Conservation (phyloP, 2,888 invertebrate species). For the Macaria notata region DNA sequence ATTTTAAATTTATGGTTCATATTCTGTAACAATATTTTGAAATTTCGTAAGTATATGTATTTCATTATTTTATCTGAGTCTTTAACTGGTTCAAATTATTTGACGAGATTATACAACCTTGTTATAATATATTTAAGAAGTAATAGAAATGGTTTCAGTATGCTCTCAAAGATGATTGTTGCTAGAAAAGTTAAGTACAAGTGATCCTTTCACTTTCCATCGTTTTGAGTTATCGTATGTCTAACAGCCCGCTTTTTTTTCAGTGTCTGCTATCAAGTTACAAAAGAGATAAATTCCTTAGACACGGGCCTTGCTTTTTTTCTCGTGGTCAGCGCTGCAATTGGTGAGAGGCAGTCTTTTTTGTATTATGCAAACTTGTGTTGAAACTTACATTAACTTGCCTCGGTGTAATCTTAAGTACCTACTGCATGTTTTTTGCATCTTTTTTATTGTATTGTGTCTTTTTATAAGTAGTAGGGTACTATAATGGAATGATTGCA, state of each 20-base stretch:
- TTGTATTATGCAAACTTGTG: conserved; percentile 37
- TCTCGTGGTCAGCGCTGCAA: conserved; percentile 69
- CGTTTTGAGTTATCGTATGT: conserved; percentile 13
- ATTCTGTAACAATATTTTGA: no score
- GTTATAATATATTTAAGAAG: no score
- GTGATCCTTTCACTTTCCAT: conserved; percentile 15
- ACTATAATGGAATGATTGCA: no score
- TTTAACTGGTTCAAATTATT: no score
- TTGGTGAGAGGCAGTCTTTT: conserved; percentile 66
- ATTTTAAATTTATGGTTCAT: neutral
- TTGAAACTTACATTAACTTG: conserved; percentile 29
- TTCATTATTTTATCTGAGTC: no score
- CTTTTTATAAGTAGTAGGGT: no score
- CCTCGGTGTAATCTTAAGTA: conserved; percentile 3
- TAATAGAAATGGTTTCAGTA: no score
- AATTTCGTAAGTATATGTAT: no score
- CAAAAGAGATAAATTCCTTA: conserved; percentile 65
- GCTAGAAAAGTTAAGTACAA: no score
- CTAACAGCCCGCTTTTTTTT: conserved; percentile 40
- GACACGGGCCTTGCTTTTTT: conserved; percentile 73
- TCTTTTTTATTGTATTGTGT: no score
- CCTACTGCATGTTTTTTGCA: neutral
- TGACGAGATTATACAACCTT: no score
- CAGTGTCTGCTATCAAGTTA: conserved; percentile 72
- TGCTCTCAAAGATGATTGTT: no score